phyloP scores from a whole-genome alignment of 2,888 invertebrate species.

The Morinoia aosen region DNA sequence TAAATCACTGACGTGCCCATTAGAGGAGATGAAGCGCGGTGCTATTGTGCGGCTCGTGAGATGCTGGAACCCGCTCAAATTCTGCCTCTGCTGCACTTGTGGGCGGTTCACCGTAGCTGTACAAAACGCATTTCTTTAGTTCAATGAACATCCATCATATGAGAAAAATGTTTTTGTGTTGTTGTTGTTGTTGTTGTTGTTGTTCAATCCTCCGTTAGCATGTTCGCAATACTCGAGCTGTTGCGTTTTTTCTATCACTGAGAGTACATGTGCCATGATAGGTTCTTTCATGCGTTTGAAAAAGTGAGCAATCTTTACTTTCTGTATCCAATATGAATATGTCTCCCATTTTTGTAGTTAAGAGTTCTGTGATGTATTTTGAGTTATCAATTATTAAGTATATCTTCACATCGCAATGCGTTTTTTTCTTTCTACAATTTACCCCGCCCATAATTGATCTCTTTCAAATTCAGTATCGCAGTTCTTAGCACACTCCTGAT shows the following conservation, averaged over 20 bases:
- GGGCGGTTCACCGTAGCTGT: not conserved
- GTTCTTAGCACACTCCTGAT: no score
- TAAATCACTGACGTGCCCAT: not conserved
- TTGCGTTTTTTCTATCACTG: not conserved
- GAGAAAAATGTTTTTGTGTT: not conserved
- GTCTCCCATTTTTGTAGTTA: no score
- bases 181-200: no score
- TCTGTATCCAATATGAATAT: no score
- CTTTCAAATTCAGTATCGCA: no score
- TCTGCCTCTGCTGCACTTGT: not conserved
- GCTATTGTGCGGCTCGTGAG: not conserved
- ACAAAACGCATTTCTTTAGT: not conserved
- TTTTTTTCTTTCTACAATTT: no score
- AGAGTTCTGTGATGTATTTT: no score
- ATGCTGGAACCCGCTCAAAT: not conserved
- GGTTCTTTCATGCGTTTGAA: not conserved
- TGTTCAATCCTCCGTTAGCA: not conserved
- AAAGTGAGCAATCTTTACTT: no score
- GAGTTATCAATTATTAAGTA: no score
- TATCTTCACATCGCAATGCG: no score
- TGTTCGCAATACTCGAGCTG: not conserved
- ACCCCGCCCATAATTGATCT: no score
- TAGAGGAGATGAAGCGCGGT: not conserved
- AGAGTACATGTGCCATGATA: not conserved
- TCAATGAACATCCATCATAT: no score